Conservation (phyloP, 2,888 invertebrate genomes). For the Drosophila kanekoi region DNA sequence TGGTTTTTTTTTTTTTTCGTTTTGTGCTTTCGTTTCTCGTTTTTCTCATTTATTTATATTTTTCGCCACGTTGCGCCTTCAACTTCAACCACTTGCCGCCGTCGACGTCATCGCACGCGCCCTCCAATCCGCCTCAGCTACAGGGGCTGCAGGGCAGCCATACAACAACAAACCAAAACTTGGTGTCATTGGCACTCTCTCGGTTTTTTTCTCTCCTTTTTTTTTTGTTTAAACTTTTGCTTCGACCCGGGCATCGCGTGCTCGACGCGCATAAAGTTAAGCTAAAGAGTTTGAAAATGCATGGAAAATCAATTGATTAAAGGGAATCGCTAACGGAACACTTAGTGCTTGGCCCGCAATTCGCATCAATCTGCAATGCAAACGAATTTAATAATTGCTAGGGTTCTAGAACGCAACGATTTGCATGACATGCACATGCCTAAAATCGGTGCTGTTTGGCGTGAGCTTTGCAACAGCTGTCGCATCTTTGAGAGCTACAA, state of each 20-base stretch:
- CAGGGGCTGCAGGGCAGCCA: conserved; percentile 38
- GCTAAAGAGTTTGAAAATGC: conserved; percentile 30
- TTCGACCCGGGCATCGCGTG: conserved; percentile 37
- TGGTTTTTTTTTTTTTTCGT: conserved; percentile 55
- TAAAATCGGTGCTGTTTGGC: background rate
- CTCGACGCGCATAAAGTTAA: conserved; percentile 38
- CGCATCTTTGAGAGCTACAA: no score
- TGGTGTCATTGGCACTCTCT: conserved; percentile 61
- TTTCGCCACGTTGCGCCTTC: conserved; percentile 57
- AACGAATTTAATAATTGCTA: background rate
- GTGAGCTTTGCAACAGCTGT: background rate
- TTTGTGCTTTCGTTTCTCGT: conserved; percentile 23
- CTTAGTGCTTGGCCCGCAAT: background rate
- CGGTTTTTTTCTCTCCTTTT: background rate
- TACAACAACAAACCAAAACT: conserved; percentile 43
- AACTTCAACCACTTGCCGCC: conserved; percentile 73
- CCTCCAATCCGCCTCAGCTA: background rate
- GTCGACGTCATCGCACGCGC: conserved; percentile 34
- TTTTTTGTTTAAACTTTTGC: conserved; percentile 50
- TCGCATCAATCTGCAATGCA: background rate
- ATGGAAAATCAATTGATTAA: conserved; percentile 45
- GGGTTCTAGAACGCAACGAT: background rate
- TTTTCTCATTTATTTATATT: conserved; percentile 41
- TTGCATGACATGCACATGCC: background rate
- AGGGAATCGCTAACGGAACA: conserved; percentile 16